phyloP scores from a whole-genome alignment of 2,113 vertebrate genomes.

The Heterotilapia buettikoferi region DNA sequence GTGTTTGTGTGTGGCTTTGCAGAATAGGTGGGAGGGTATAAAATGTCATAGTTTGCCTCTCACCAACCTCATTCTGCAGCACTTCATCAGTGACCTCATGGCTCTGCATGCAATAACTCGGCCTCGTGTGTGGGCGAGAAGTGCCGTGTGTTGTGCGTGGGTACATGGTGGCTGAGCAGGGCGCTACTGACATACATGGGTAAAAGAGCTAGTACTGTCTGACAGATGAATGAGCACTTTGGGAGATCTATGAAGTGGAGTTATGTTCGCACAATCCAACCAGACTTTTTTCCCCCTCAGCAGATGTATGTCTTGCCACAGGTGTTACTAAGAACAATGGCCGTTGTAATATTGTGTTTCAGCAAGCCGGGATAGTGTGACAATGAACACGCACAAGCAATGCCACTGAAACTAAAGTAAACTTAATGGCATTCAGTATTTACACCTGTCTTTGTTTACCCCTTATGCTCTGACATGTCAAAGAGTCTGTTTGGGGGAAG shows the following conservation, averaged over 20 bases:
- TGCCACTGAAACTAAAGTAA: background rate
- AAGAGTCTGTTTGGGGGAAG: background rate
- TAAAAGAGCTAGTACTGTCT: background rate
- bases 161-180: background rate
- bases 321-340: background rate
- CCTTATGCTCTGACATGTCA: accelerated
- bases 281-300: background rate
- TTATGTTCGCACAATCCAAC: background rate
- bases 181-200: background rate
- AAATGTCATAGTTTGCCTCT: constrained; percentile 13
- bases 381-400: background rate
- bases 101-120: background rate
- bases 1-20: background rate
- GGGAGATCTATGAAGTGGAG: background rate
- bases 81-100: constrained; percentile 44
- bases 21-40: constrained; percentile 13
- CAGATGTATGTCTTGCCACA: background rate
- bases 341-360: background rate
- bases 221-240: background rate
- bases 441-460: background rate
- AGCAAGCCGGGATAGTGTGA: background rate
- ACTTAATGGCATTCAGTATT: background rate
- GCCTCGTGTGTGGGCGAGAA: background rate
- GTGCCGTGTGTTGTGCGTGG: background rate
- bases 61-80: constrained; percentile 2